Conservation (phyloP, 2,888 invertebrate genomes). For the Keiferia lycopersicella region DNA sequence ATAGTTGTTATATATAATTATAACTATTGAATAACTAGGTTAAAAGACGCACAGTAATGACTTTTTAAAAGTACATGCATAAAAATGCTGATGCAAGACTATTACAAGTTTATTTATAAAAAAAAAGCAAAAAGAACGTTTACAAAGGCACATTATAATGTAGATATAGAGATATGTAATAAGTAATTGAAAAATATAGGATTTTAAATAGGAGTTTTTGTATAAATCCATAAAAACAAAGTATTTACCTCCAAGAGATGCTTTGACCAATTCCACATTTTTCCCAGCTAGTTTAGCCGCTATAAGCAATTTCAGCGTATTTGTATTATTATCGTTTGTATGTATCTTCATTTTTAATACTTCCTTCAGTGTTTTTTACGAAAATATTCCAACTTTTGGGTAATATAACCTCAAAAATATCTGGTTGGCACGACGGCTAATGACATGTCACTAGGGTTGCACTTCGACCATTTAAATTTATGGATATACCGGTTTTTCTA, state of each 20-base stretch:
- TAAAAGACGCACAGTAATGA: neutral
- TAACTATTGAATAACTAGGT: neutral
- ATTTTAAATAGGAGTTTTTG: neutral
- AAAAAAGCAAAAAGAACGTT: neutral
- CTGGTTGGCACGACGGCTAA: slow-evolving; percentile 31
- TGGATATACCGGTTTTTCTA: neutral
- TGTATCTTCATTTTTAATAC: slow-evolving; percentile 84
- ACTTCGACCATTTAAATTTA: neutral
- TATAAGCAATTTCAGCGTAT: slow-evolving; percentile 87
- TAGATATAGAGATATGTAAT: neutral
- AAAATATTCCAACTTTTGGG: neutral
- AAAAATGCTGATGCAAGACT: slow-evolving; percentile 1
- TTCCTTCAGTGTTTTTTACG: slow-evolving; percentile 11
- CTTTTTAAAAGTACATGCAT: neutral
- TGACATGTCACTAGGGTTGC: slow-evolving; percentile 17
- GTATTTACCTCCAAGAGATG: slow-evolving; percentile 82
- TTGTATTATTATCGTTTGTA: slow-evolving; percentile 89
- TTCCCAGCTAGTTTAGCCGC: slow-evolving; percentile 84
- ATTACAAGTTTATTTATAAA: neutral
- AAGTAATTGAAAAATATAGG: neutral
- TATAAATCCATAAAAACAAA: slow-evolving; percentile 17
- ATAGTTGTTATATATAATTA: no score
- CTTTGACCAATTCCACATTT: slow-evolving; percentile 79
- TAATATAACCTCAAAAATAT: slow-evolving; percentile 36
- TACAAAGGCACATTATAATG: neutral